Evolutionary conservation across 2,797 vertebrate species (phyloP).

Genomic region (Peromyscus melanophrys): DNA sequence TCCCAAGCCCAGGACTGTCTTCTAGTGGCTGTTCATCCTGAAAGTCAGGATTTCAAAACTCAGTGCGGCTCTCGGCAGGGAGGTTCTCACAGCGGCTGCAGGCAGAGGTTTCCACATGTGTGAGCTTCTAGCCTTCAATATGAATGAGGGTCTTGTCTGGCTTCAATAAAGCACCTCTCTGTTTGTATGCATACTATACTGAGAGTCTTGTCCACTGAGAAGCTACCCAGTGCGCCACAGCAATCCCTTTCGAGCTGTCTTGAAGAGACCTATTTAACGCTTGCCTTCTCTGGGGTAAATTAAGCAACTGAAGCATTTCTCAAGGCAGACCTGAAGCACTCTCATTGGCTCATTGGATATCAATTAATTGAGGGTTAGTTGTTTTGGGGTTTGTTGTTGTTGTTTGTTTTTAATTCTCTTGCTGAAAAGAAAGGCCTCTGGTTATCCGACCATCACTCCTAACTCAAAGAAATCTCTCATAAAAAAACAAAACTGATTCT

Average conservation of each 20-base stretch:
- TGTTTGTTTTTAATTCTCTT: background rate
- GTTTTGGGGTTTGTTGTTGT: background rate
- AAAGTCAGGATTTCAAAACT: background rate
- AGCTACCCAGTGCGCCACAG: background rate
- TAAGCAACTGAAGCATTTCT: background rate
- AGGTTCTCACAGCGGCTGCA: background rate
- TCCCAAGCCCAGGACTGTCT: background rate
- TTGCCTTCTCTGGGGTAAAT: conserved; percentile 7
- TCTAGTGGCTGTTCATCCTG: background rate
- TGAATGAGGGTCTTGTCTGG: conserved; percentile 77
- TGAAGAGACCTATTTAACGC: background rate
- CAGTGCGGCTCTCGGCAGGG: background rate
- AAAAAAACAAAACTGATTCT: conserved; percentile 13
- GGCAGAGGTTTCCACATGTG: background rate
- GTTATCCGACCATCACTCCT: background rate
- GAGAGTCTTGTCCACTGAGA: background rate
- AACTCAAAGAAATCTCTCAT: conserved; percentile 52
- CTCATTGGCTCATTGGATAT: background rate
- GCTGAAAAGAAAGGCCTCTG: background rate
- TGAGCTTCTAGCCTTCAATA: background rate
- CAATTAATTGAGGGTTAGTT: background rate
- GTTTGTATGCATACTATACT: background rate
- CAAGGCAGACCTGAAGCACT: background rate
- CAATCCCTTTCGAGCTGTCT: background rate
- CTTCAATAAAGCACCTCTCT: conserved; percentile 69